Percentiles rank a stretch among this genome's conserved stretches.
phyloP scores from a whole-genome alignment of 2,888 invertebrate species.

The Polylopha cassiicola region DNA sequence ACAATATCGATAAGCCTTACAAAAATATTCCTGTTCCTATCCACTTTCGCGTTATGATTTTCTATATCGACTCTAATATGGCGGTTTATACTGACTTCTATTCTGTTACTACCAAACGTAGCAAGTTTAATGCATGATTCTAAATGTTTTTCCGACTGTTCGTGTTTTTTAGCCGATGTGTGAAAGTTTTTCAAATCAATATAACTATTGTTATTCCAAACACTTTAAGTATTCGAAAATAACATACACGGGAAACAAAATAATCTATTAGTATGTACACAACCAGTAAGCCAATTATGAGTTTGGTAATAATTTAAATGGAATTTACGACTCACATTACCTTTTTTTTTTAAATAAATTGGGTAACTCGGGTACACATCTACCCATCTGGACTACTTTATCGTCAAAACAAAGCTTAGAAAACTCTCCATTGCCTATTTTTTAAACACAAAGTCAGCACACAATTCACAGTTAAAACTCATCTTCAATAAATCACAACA shows the following conservation, averaged over 20 bases:
- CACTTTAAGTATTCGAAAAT: constrained; percentile 5
- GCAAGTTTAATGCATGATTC: constrained; percentile 7
- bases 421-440: too few species aligned
- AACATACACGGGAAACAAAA: constrained; percentile 6
- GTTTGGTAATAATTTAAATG: too few species aligned
- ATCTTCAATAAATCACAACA: too few species aligned
- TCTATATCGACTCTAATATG: constrained; percentile 11
- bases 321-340: too few species aligned
- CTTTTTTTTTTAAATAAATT: too few species aligned
- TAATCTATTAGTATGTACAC: constrained; percentile 8
- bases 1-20: constrained; percentile 13
- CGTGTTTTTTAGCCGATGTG: constrained; percentile 15
- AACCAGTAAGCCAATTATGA: constrained; percentile 5
- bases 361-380: too few species aligned
- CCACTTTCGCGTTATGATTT: constrained; percentile 16
- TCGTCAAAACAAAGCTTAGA: too few species aligned
- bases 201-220: constrained; percentile 9
- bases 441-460: too few species aligned
- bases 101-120: constrained; percentile 11
- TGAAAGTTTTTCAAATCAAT: constrained; percentile 6
- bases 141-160: constrained; percentile 14
- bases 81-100: constrained; percentile 13
- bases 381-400: too few species aligned
- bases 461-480: too few species aligned
- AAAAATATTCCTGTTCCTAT: constrained; percentile 17